Evolutionary conservation across 2,888 invertebrate species (phyloP), one percentile per base, ranked within the genome.

Genomic region (Andrena trimmerana): DNA sequence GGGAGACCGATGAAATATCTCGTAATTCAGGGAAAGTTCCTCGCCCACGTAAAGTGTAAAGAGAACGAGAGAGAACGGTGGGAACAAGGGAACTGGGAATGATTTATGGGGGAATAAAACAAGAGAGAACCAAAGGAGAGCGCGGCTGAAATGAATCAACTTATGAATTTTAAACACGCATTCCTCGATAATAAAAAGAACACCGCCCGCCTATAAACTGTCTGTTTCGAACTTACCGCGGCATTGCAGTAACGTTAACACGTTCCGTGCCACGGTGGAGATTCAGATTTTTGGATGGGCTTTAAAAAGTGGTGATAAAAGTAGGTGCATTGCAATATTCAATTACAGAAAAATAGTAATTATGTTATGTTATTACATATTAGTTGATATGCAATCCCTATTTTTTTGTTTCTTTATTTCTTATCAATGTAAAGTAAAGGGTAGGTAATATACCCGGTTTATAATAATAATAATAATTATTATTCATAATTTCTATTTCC

Each of bases 1-100:
- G 36, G 71, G 70, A 76, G 81, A 66, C 76, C 83, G 86, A 84
- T 86, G 88, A 87, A 89, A 88, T 88, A 87, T 88, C 89, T 86
- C 82, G 87, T 87, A 88, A 88, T 89, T 89, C 89, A 83, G 83
- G 75, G 85, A 80, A 87, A 86, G 74, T 86, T 85, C 74, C 83
- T 85, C 82, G 81, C 76, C 81, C 82, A 62, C 84, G 81, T 78
- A 74, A 42, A 82, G 81, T 79, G 76, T 68, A 68, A 77, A 78
- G 80, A 78, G 85, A 79, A 82, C 29, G 62, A 68, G 78, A 42
- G 54, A 7, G 24, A 59, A 62, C 57, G 57, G 52, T 50, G 60
- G 33, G 48, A 33, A 24, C 27, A 62, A 27, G 48, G 63, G 65
- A 57, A 54, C 70, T 73, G 42, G 8, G 60, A 75, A 86, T 85